These are phyloP conservation scores for Petrocephalus zakoni DNA, from an alignment of 2,113 vertebrate species.

Conservation along the genomic window DNA sequence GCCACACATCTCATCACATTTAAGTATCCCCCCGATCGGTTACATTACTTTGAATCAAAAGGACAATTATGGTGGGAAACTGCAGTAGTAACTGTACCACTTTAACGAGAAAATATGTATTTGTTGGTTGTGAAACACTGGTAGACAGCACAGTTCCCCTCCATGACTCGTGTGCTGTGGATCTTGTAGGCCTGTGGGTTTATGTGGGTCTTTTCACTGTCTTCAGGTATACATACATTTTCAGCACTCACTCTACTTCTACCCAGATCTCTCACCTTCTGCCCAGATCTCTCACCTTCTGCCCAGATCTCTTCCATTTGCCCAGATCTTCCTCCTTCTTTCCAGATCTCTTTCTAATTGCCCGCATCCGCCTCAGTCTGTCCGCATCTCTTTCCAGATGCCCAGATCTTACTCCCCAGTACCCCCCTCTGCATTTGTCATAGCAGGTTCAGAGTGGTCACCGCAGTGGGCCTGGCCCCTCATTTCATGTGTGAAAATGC, in stretches of 20 bases:
- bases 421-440: not conserved
- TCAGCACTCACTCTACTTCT: not conserved
- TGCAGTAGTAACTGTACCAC: not conserved
- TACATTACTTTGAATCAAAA: not conserved
- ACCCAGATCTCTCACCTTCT: not conserved
- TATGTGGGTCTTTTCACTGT: too few species aligned
- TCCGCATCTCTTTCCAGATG: not conserved
- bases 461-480: not conserved
- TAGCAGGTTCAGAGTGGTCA: not conserved
- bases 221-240: not conserved
- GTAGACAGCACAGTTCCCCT: not conserved
- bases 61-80: not conserved
- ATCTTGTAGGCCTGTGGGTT: not conserved
- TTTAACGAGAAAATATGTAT: not conserved
- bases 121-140: not conserved
- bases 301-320: too few species aligned
- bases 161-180: not conserved
- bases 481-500: not conserved
- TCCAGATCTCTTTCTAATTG: too few species aligned
- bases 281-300: not conserved
- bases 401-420: not conserved
- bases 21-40: slow-evolving; percentile 22
- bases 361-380: too few species aligned
- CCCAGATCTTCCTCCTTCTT: not conserved
- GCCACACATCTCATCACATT: slow-evolving; percentile 6